A percentile compares a stretch with the other conserved stretches of the same genome.
phyloP scores from a whole-genome alignment of 2,113 vertebrate species.

The Strix aluco region DNA sequence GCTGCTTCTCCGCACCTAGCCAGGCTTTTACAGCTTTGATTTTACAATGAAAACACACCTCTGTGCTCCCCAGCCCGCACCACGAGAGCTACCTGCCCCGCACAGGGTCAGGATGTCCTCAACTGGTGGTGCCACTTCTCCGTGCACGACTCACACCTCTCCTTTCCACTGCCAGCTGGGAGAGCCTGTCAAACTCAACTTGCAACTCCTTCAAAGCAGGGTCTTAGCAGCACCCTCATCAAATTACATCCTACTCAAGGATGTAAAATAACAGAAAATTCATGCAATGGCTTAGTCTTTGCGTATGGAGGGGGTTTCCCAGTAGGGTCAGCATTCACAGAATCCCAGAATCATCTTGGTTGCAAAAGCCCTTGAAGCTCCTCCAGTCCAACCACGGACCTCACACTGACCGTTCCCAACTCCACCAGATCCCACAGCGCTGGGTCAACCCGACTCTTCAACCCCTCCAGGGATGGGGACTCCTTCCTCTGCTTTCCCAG shows the following conservation, averaged over 20 bases:
- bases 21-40: not conserved
- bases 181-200: not conserved
- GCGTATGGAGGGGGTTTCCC: not conserved
- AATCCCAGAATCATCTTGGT: too few species aligned
- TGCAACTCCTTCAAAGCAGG: not conserved
- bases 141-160: rapidly evolving
- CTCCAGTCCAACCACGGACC: too few species aligned
- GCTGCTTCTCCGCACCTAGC: not conserved
- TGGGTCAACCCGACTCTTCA: too few species aligned
- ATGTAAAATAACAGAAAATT: not conserved
- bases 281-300: not conserved
- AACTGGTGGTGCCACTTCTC: not conserved
- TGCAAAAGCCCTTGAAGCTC: too few species aligned
- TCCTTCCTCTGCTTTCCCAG: not conserved
- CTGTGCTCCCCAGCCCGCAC: not conserved
- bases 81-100: rapidly evolving
- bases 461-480: too few species aligned
- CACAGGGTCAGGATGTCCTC: not conserved
- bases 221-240: not conserved
- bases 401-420: too few species aligned
- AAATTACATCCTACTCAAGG: not conserved
- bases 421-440: too few species aligned
- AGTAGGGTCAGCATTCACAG: not conserved
- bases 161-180: not conserved
- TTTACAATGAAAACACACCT: not conserved